phyloP scores from a whole-genome alignment of 2,113 vertebrate genomes.

The Oreochromis tanganicae region DNA sequence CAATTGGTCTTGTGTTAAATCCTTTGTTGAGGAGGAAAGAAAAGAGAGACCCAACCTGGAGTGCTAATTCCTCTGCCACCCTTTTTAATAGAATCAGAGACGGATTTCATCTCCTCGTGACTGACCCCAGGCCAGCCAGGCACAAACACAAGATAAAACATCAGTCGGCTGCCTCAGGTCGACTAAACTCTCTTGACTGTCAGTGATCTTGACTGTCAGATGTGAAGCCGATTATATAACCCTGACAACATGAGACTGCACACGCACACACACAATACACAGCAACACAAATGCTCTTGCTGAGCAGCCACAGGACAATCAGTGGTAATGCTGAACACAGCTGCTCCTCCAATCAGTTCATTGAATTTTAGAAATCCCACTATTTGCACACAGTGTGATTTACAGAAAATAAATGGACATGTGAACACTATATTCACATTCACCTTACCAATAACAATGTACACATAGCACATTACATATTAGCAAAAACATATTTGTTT shows the following conservation, averaged over 20 bases:
- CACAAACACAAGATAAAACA: not conserved
- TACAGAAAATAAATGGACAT: not conserved
- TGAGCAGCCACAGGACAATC: slow-evolving; percentile 28
- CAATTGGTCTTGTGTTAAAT: not conserved
- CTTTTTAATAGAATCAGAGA: not conserved
- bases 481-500: slow-evolving; percentile 13
- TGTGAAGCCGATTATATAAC: slow-evolving; percentile 50
- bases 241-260: not conserved
- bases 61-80: not conserved
- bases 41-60: not conserved
- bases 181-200: not conserved
- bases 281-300: not conserved
- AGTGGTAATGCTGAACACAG: slow-evolving; percentile 33
- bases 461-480: not conserved
- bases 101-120: not conserved
- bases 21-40: not conserved
- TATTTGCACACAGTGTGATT: not conserved
- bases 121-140: not conserved
- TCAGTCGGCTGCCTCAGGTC: slow-evolving; percentile 10
- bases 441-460: not conserved
- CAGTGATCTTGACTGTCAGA: slow-evolving; percentile 21
- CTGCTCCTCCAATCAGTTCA: slow-evolving; percentile 39
- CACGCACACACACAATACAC: not conserved
- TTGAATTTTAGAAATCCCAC: not conserved
- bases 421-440: not conserved